Evolutionary conservation across 2,113 vertebrate genomes (phyloP), one percentile per base, ranked within the genome.

Genomic region (Diadophis punctatus): DNA sequence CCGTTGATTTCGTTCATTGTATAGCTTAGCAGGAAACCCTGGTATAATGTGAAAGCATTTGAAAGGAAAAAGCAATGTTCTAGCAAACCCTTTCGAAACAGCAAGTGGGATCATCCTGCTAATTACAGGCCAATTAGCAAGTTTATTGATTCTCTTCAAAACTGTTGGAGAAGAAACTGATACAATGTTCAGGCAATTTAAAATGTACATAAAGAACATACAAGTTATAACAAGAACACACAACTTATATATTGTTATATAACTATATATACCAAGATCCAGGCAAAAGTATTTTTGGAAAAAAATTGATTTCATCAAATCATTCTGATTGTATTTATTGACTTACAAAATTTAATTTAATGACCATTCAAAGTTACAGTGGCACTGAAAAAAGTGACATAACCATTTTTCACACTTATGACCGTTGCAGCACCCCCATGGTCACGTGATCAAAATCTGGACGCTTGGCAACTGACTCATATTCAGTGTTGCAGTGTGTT

Each of bases 121-220:
- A 89, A 63, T 91, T 63, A 87, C 51, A 53, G 63, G 34, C 60
- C 60, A 92, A 80, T 92, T 92, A 92, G 34, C 86, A 80, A 27
- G 25, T 27, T 22, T 74, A 92, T 92, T 88, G 91, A 92, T 92
- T 30, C 86, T 88, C 60, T 55, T 80, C 60, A n/a, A 48, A 46
- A 92, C 87, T 7, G 49, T 55, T 25, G 34, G 34, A 27, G 91
- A 56, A 84, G 49, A 68, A 48, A 30, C 12, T 46, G 91, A 74
- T 88, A 74, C 7, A 74, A 88, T 34, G 4, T 34, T 88, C 58
- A 48, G 63, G 88, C 86, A 55, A 92, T 92, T 48, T 48, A 86
- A 74, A 53, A n/a, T 43, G 27, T 60, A 22, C 43, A 86, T 84
- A 16, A 88, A 39, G 51, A 53, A 30, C 25, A 34, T n/a, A 74